Evolutionary conservation across 2,888 invertebrate species (phyloP).

Genomic region (Eucriotettix oculatus): DNA sequence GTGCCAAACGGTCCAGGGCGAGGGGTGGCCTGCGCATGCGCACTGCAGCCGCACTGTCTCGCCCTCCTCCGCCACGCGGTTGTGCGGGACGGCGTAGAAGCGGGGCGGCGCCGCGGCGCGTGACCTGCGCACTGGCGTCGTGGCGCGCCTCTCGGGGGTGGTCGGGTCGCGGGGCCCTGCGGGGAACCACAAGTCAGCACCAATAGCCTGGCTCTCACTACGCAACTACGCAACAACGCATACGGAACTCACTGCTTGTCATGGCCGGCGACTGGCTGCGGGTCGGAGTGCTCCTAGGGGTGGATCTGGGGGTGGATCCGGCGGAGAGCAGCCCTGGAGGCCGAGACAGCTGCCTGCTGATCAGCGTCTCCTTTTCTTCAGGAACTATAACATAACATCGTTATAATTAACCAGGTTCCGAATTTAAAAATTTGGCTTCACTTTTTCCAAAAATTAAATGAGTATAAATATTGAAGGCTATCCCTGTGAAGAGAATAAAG

Average conservation of each 20-base stretch:
- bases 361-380: conserved; percentile 61
- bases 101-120: neutral
- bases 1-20: conserved; percentile 73
- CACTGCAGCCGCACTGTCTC: conserved; percentile 61
- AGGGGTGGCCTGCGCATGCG: conserved; percentile 60
- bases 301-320: conserved; percentile 42
- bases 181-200: neutral
- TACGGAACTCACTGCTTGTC: conserved; percentile 16
- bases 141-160: neutral
- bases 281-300: conserved; percentile 35
- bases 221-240: neutral
- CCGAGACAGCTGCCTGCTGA: conserved; percentile 50
- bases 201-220: neutral
- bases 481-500: too few relatives aligned
- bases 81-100: conserved; percentile 74
- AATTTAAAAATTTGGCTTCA: too few relatives aligned
- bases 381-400: conserved; percentile 47
- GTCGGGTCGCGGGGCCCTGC: neutral
- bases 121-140: neutral
- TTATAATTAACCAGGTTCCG: too few relatives aligned
- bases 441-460: too few relatives aligned
- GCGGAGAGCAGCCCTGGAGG: conserved; percentile 49
- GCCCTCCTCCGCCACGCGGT: conserved; percentile 68
- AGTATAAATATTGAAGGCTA: too few relatives aligned
- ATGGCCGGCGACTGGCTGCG: conserved; percentile 48